Base-by-base conservation (phyloP, 2,888 invertebrate species). In the Oxystoma pomonae region DNA sequence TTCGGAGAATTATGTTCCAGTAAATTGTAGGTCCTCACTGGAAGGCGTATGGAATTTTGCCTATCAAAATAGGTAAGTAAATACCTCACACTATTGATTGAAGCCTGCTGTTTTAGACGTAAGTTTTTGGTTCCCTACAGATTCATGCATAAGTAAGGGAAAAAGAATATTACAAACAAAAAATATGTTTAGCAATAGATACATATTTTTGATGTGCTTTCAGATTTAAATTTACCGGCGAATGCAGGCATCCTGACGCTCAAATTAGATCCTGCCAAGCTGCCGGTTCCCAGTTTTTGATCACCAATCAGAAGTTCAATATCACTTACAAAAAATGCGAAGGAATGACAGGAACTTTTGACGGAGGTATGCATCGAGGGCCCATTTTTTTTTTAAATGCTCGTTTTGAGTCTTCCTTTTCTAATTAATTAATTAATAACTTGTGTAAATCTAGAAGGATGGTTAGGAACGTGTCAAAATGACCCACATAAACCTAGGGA, bases 1-100 rank as follows among this genome's bases (percentile, higher is more conserved):
- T 76, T 91, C 93, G 53, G 94, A 95, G 75, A 95, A 95, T 81
- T 91, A 90, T 79, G 88, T 92, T 0, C 94, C 95, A 50, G 87
- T 95, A 1, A 96, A 96, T 80, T 96, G 96, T 74, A 85, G 96
- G 65, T 94, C 96, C 1, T 94, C 95, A 3, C 81, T 96, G 51
- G 96, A 96, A 84, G 96, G 96, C 62, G 95, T 96, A n/a, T 96
- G 95, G 95, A 94, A 94, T 73, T 96, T 96, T 83, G 90, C 92
- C 1, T 81, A 80, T 64, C 78, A 88, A 83, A 94, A 95, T 79
- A 86, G 92, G 35, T 35, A 35, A 12, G 35, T 35, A 7, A 35
- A 7, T n/a, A n/a, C n/a, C n/a, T n/a, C n/a, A n/a, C n/a, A n/a
- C n/a, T n/a, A n/a, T n/a, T n/a, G n/a, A n/a, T n/a, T n/a, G n/a